Evolutionary conservation across 2,797 vertebrate genomes (phyloP), one percentile per base, ranked within the genome.

Genomic region (Cygnus olor): DNA sequence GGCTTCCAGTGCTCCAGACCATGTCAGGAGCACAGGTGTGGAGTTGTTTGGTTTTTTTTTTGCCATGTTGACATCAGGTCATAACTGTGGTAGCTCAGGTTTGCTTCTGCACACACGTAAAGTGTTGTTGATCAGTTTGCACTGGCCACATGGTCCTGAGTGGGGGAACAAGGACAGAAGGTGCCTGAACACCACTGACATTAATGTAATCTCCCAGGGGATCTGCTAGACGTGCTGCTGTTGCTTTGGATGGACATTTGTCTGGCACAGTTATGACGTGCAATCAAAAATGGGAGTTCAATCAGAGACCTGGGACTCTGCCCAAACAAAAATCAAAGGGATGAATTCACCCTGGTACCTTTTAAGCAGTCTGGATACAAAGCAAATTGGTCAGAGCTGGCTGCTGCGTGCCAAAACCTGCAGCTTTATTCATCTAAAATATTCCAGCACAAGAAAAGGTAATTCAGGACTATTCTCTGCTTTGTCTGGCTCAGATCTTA

Each of bases 341-440:
- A 80, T 80, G 24, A 93, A 90, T 81, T 82, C 73, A 86, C 74
- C 80, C 60, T 79, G 60, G 10, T 89, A 77, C 74, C 86, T 94
- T 94, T 90, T 44, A 88, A 90, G 61, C 58, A 81, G 66, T 13
- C 49, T 90, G 89, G 70, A 81, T 85, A 63, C 61, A 85, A 88
- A 93, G 72, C 72, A 85, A 85, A 36, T 78, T 69, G 83, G 94
- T 95, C 1, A 1, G 80, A 72, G 42, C 74, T 93, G 80, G 51
- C 80, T 93, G 1, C 34, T 90, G 58, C 19, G 3, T 89, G 83
- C 85, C 91, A 93, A 78, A 94, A 81, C 63, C 73, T 80, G 65
- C 58, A 81, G 77, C 34, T 92, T 89, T 93, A 71, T 64, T 94
- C 8, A 53, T 68, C 61, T 81, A 38, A 91, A 94, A 63, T 85